Evolutionary conservation across 2,797 vertebrate species (phyloP).

Genomic region (Parambassis ranga): DNA sequence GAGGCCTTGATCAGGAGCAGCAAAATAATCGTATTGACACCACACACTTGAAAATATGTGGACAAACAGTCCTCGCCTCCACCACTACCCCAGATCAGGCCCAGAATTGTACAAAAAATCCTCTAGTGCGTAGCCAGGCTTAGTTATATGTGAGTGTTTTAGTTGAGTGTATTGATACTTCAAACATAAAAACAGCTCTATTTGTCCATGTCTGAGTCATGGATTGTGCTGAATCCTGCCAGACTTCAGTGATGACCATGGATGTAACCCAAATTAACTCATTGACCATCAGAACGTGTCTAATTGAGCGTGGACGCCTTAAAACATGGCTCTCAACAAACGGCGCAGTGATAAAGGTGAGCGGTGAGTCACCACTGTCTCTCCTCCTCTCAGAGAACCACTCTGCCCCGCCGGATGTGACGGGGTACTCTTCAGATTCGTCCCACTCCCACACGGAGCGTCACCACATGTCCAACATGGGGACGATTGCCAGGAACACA

Average conservation of each 20-base stretch:
- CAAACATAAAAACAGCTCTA: no score
- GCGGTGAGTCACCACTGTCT: constrained; percentile 28
- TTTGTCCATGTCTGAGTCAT: no score
- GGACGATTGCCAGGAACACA: constrained; percentile 87
- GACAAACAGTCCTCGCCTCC: no score
- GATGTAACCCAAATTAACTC: constrained; percentile 22
- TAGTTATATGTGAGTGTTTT: no score
- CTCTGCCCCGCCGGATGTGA: constrained; percentile 95
- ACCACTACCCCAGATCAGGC: no score
- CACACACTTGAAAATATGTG: no score
- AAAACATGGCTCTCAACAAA: constrained; percentile 14
- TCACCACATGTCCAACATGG: constrained; percentile 83
- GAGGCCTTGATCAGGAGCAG: no score
- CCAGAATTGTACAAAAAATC: no score
- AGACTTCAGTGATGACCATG: background rate
- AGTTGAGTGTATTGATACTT: no score
- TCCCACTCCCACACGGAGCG: constrained; percentile 81
- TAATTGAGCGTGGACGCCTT: constrained; percentile 16
- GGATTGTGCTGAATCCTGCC: background rate
- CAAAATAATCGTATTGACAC: no score
- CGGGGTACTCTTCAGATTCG: constrained; percentile 95
- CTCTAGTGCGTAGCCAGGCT: no score
- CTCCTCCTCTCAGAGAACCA: constrained; percentile 86
- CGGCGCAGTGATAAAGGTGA: constrained; percentile 5
- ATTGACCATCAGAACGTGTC: constrained; percentile 1